phyloP scores from a whole-genome alignment of 1,140 invertebrate species.

The Philaenus spumarius region DNA sequence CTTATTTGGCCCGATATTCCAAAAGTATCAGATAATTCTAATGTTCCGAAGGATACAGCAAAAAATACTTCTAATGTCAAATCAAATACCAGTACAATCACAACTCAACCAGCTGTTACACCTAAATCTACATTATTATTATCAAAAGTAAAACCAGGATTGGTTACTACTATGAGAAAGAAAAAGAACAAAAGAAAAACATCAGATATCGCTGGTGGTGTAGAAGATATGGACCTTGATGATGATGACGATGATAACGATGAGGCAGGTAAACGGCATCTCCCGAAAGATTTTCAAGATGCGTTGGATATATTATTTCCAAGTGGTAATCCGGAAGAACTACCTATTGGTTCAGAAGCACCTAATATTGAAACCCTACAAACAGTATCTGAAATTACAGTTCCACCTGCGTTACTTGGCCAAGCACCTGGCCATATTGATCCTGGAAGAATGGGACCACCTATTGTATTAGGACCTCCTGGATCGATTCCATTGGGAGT shows the following conservation, averaged over 20 bases:
- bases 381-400: background rate
- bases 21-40: background rate
- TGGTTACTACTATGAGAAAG: background rate
- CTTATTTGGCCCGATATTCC: slow-evolving; percentile 9
- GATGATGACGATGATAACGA: background rate
- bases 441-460: too few species aligned
- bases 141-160: too few species aligned
- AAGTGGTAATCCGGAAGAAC: background rate
- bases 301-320: slow-evolving; percentile 2
- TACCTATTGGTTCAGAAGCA: background rate
- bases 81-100: too few species aligned
- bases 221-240: background rate
- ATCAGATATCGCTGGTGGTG: background rate
- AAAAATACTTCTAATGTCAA: too few species aligned
- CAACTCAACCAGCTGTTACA: background rate
- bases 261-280: background rate
- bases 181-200: background rate
- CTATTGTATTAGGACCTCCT: too few species aligned
- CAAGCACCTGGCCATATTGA: too few species aligned
- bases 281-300: slow-evolving; percentile 8
- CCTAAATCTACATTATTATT: background rate
- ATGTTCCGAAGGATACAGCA: too few species aligned
- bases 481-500: too few species aligned
- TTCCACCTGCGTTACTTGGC: too few species aligned
- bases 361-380: background rate